A percentile compares a stretch with the other conserved stretches of the same genome.
Conservation (phyloP, 2,797 vertebrate species). For the Artibeus lituratus region DNA sequence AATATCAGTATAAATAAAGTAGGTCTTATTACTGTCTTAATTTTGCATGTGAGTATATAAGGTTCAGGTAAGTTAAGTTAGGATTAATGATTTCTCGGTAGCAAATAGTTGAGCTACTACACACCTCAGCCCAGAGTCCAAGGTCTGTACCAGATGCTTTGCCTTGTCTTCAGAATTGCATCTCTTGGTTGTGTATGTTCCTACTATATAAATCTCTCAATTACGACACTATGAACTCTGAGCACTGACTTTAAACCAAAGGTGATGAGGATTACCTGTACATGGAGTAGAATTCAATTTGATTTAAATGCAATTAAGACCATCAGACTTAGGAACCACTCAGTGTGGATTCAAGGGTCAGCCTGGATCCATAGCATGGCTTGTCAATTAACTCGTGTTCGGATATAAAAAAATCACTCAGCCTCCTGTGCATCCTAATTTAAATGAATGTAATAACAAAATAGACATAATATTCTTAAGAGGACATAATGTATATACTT, state of each 20-base stretch:
- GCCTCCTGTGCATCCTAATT: not conserved
- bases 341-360: not conserved
- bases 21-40: not conserved
- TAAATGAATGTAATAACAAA: not conserved
- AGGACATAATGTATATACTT: not conserved
- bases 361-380: not conserved
- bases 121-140: not conserved
- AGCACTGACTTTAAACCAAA: not conserved
- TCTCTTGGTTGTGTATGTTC: fast-evolving
- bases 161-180: not conserved
- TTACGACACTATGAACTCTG: not conserved
- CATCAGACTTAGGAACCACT: not conserved
- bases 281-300: not conserved
- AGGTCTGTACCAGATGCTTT: fast-evolving
- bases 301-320: not conserved
- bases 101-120: fast-evolving
- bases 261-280: not conserved
- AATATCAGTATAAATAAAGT: not conserved
- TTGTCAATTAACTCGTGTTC: not conserved
- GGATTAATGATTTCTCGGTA: not conserved
- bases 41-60: not conserved
- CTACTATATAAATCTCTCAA: fast-evolving
- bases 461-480: not conserved
- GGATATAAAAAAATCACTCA: not conserved
- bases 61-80: not conserved